Conservation (phyloP, 2,888 invertebrate species). For the Trisateles emortualis region DNA sequence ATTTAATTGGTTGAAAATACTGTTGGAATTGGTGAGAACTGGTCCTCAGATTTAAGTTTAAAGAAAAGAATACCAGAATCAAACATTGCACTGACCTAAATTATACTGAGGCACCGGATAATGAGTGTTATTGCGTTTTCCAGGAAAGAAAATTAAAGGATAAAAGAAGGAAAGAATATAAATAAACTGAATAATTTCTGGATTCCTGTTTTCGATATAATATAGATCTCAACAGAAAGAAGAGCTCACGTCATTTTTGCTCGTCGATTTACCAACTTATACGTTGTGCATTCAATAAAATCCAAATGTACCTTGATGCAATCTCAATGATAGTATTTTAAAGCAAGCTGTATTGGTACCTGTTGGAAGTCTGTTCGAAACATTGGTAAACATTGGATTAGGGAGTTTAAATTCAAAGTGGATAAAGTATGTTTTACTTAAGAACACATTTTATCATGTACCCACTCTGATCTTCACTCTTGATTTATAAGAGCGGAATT, state of each 20-base stretch:
- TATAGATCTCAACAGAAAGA: too few relatives aligned
- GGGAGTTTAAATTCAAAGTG: slow-evolving; percentile 3
- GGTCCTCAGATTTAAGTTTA: too few relatives aligned
- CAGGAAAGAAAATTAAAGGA: too few relatives aligned
- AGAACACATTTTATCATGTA: not conserved
- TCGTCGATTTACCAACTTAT: not conserved
- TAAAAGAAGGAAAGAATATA: too few relatives aligned
- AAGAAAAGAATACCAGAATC: not conserved
- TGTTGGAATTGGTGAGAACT: too few relatives aligned
- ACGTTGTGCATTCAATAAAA: not conserved
- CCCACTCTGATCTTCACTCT: not conserved
- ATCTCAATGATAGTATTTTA: slow-evolving; percentile 9
- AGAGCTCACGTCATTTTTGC: too few relatives aligned
- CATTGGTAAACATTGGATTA: slow-evolving; percentile 5
- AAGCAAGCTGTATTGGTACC: slow-evolving; percentile 12
- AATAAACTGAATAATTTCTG: too few relatives aligned
- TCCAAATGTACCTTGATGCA: not conserved
- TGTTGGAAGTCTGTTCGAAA: slow-evolving; percentile 7
- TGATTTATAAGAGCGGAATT: not conserved
- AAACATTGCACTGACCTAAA: too few relatives aligned
- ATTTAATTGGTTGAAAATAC: not conserved
- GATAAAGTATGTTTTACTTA: not conserved
- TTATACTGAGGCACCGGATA: too few relatives aligned
- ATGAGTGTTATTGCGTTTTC: too few relatives aligned
- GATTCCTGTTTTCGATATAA: too few relatives aligned